These are phyloP conservation scores for Onychomys torridus DNA, from an alignment of 2,797 vertebrate species.

Conservation along the genomic window DNA sequence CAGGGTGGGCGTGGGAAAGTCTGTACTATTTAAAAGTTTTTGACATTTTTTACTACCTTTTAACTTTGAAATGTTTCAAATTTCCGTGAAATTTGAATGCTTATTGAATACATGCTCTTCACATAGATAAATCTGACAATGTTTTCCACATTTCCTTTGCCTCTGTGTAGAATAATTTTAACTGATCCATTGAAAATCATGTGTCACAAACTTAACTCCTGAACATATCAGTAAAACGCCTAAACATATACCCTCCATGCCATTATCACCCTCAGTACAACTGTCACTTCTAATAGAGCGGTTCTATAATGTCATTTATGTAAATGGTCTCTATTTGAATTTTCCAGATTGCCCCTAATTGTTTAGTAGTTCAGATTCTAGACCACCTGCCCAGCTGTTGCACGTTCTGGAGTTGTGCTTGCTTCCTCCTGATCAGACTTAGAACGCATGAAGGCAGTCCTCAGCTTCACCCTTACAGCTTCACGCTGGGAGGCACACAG, in stretches of 20 bases:
- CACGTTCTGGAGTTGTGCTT: not conserved
- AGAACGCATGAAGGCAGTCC: not conserved
- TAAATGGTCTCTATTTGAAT: not conserved
- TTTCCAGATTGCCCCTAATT: not conserved
- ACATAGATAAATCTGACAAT: not conserved
- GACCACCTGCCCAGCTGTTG: not conserved
- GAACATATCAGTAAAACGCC: not conserved
- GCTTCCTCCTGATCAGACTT: not conserved
- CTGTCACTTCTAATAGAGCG: not conserved
- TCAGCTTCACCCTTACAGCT: not conserved
- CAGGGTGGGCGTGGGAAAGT: not conserved
- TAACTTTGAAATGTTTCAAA: slow-evolving; percentile 16
- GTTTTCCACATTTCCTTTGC: slow-evolving; percentile 7
- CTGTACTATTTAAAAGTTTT: not conserved
- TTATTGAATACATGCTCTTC: not conserved
- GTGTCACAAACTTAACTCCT: not conserved
- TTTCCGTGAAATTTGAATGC: slow-evolving; percentile 9
- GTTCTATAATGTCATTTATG: not conserved
- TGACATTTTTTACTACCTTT: slow-evolving; percentile 9
- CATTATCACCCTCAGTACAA: not conserved
- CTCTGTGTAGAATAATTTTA: not conserved
- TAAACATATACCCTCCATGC: not conserved
- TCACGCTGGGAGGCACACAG: not conserved
- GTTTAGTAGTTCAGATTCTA: not conserved
- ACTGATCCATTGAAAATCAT: not conserved